Evolutionary conservation across 2,113 vertebrate genomes (phyloP).

Genomic region (Chaetops frenatus): DNA sequence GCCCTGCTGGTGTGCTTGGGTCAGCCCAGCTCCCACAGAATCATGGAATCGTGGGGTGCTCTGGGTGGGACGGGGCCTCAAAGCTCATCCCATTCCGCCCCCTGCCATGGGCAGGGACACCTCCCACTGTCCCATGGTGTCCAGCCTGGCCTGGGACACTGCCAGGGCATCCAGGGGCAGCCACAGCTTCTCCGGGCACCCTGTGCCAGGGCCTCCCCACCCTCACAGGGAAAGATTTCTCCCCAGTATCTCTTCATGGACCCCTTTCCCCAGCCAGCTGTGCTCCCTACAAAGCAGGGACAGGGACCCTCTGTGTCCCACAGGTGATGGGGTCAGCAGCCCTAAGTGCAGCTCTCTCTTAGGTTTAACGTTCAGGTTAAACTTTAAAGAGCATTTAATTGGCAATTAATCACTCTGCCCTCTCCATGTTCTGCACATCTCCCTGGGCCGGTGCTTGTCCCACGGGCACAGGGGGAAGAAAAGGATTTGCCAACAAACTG

Average conservation of each 20-base stretch:
- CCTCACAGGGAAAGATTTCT: fast-evolving
- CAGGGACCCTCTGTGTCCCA: background rate
- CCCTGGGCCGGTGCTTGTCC: background rate
- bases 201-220: background rate
- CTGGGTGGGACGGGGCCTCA: background rate
- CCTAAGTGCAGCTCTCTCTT: background rate
- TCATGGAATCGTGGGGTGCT: background rate
- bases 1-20: background rate
- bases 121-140: fast-evolving
- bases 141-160: background rate
- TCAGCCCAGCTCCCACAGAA: background rate
- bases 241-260: fast-evolving
- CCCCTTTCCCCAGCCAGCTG: background rate
- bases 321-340: background rate
- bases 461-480: fast-evolving
- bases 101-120: background rate
- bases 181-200: background rate
- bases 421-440: background rate
- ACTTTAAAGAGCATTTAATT: slow-evolving; percentile 58
- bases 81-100: background rate
- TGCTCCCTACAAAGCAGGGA: background rate
- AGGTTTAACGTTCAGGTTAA: background rate
- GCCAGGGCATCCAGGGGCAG: background rate
- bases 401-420: background rate
- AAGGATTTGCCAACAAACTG: background rate